Percentiles rank a stretch among this genome's conserved stretches.
phyloP scores from a whole-genome alignment of 1,140 invertebrate genomes.

The Lethrus apterus region DNA sequence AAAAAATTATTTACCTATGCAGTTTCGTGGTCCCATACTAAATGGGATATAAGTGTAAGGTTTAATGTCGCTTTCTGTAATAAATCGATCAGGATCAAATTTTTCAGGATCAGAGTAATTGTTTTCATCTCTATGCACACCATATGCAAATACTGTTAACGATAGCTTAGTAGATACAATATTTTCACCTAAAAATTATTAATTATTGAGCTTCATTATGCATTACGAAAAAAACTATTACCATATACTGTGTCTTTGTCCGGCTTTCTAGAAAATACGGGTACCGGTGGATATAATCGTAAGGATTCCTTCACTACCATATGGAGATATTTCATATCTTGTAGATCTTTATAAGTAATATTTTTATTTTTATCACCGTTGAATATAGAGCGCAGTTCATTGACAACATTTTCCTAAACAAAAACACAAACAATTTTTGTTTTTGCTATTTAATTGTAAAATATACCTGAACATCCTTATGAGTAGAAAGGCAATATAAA shows the following conservation, averaged over 20 bases:
- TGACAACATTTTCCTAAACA: background rate
- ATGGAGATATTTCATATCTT: constrained; percentile 54
- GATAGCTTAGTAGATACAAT: constrained; percentile 44
- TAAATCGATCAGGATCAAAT: constrained; percentile 55
- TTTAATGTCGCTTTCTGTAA: constrained; percentile 47
- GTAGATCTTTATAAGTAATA: constrained; percentile 42
- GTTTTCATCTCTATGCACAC: constrained; percentile 52
- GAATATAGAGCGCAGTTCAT: constrained; percentile 15
- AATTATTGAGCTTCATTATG: no score
- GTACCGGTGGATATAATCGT: constrained; percentile 25
- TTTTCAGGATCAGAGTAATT: constrained; percentile 56
- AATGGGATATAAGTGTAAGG: constrained; percentile 52
- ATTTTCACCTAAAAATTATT: constrained; percentile 40
- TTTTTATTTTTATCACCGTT: constrained; percentile 19
- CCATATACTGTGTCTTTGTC: constrained; percentile 44
- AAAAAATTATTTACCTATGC: constrained; percentile 61
- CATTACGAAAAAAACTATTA: no score
- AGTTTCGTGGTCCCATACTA: constrained; percentile 57
- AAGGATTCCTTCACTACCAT: constrained; percentile 31
- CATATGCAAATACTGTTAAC: constrained; percentile 44
- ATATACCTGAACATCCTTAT: constrained; percentile 53
- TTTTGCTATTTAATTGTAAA: background rate
- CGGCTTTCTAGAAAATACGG: constrained; percentile 49
- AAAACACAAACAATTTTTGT: no score
- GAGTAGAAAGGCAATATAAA: constrained; percentile 50